Base-by-base conservation (phyloP, 2,797 vertebrate genomes). In the Melopsittacus undulatus region DNA sequence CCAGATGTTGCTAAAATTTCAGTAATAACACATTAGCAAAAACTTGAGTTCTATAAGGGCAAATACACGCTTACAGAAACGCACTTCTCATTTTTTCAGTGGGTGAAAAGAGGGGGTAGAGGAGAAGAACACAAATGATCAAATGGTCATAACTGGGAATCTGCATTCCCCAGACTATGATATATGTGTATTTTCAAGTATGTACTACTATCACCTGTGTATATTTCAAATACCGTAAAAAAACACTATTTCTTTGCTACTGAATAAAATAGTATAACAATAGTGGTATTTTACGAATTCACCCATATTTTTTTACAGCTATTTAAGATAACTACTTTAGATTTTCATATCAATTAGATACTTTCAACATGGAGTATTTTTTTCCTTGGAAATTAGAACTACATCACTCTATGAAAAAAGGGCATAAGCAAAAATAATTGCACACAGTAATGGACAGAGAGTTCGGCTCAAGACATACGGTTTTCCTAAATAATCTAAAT, bases 401-500 rank as follows among this genome's bases (percentile, higher is more conserved):
- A 26, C 7, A 51, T 67, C 36, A 57, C 22, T n/a, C 34, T n/a
- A 84, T 3, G 24, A 24, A 48, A 78, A 76, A 90, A 73, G 11
- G 16, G 32, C 30, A 85, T 57, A 73, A 57, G 36, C 14, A 61
- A 32, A 92, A 91, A 90, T 46, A 90, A 91, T 11, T 59, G n/a
- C 24, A 89, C 82, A 80, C 61, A 95, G 75, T 40, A 74, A 76
- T 84, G 40, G 43, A 38, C 26, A 88, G 10, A 32, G 51, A 92
- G 48, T 42, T 81, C 83, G 86, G 26, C 13, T 68, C 38, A 79
- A 81, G 40, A 72, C 9, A 46, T 62, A 73, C 1, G 18, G 9
- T 63, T 80, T 86, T 64, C 18, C 32, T 38, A 78, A 93, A 70
- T 73, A 92, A 90, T 49, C 30, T 36, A 77, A 93, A 66, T 72